These are phyloP conservation scores for Polymixis lichenea DNA, from an alignment of 2,888 invertebrate species.

Conservation along the genomic window DNA sequence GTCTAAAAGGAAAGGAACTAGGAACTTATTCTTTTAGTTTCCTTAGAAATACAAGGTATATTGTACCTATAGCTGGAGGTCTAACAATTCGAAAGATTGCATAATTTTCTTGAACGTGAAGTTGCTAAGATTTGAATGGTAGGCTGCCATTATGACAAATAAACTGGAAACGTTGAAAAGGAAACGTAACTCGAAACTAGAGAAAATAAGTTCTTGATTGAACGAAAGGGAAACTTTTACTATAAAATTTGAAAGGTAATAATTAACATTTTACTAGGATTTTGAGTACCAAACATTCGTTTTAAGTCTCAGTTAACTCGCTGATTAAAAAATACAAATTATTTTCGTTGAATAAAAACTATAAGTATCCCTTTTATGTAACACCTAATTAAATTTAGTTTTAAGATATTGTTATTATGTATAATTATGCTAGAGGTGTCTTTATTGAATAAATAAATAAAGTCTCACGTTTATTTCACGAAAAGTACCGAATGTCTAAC, in stretches of 20 bases:
- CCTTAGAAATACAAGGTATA: slow-evolving; percentile 33
- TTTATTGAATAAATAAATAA: neutral
- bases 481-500: neutral
- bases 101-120: slow-evolving; percentile 42
- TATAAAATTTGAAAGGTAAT: neutral
- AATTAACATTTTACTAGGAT: neutral
- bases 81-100: slow-evolving; percentile 52
- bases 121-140: slow-evolving; percentile 47
- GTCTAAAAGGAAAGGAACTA: slow-evolving; percentile 46
- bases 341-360: neutral
- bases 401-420: neutral
- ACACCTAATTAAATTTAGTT: neutral
- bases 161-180: slow-evolving; percentile 49
- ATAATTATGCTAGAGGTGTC: neutral
- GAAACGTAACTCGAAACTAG: slow-evolving; percentile 36
- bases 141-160: slow-evolving; percentile 47
- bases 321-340: neutral
- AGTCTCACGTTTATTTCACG: neutral
- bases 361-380: too few relatives aligned
- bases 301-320: neutral
- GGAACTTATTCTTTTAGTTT: slow-evolving; percentile 50
- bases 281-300: neutral
- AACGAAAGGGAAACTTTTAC: slow-evolving; percentile 1
- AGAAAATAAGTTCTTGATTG: slow-evolving; percentile 26
- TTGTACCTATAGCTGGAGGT: neutral